Evolutionary conservation across 2,888 invertebrate species (phyloP).

Genomic region (Pollenia labialis): DNA sequence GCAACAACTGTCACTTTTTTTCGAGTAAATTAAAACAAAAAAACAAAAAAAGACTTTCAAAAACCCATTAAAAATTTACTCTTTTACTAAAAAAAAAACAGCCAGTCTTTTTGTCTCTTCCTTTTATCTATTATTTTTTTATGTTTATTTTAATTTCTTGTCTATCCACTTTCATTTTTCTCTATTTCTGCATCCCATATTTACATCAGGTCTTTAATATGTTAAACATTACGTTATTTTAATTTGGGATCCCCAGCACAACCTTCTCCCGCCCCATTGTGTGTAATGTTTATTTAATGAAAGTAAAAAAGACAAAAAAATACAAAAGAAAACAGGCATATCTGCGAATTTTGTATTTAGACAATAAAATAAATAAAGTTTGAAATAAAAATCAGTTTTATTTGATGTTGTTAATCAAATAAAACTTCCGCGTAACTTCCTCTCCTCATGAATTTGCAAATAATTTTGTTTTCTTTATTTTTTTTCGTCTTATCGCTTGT

Average conservation of each 20-base stretch:
- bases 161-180: slow-evolving; percentile 67
- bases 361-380: background rate
- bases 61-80: background rate
- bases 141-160: slow-evolving; percentile 59
- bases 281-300: slow-evolving; percentile 12
- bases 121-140: slow-evolving; percentile 5
- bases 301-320: background rate
- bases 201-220: slow-evolving; percentile 36
- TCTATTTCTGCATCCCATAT: slow-evolving; percentile 34
- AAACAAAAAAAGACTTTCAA: background rate
- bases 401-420: slow-evolving; percentile 57
- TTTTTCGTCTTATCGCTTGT: background rate
- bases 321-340: slow-evolving; percentile 4
- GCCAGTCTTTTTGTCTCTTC: background rate
- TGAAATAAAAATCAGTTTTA: slow-evolving; percentile 27
- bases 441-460: slow-evolving; percentile 64
- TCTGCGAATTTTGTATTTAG: slow-evolving; percentile 19
- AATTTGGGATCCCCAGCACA: background rate
- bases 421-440: slow-evolving; percentile 73
- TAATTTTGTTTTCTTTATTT: slow-evolving; percentile 1
- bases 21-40: background rate
- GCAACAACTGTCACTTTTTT: slow-evolving; percentile 30
- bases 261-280: background rate
- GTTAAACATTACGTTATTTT: slow-evolving; percentile 46
- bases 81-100: background rate